A percentile compares a stretch with the other conserved stretches of the same genome.
phyloP scores from a whole-genome alignment of 2,797 vertebrate genomes.

The Alca torda region DNA sequence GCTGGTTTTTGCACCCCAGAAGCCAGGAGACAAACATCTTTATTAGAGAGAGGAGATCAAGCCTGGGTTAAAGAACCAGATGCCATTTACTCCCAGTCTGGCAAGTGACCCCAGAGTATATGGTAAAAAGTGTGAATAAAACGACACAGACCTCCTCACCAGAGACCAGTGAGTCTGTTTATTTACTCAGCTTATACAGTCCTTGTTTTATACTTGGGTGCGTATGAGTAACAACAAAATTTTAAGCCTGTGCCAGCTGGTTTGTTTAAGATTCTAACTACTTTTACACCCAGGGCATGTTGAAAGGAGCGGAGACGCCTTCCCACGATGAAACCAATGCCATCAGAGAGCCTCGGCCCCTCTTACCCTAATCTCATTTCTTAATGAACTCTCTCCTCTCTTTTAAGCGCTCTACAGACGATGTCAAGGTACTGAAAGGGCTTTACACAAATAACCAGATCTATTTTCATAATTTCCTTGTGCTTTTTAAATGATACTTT shows the following conservation, averaged over 20 bases:
- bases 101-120: conserved; percentile 21
- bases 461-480: background rate
- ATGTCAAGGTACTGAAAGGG: background rate
- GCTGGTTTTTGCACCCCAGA: background rate
- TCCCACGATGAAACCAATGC: background rate
- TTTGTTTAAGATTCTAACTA: conserved; percentile 26
- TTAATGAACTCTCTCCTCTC: background rate
- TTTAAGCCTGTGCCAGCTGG: conserved; percentile 47
- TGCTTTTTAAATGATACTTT: background rate
- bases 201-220: conserved; percentile 62
- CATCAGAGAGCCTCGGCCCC: background rate
- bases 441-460: background rate
- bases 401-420: background rate
- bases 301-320: conserved; percentile 3
- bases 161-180: conserved; percentile 49
- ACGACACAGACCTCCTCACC: conserved; percentile 35
- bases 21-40: background rate
- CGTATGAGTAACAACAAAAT: conserved; percentile 56
- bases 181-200: conserved; percentile 55
- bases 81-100: conserved; percentile 53
- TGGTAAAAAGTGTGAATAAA: conserved; percentile 61
- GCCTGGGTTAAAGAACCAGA: conserved; percentile 22
- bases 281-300: conserved; percentile 3
- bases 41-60: background rate
- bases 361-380: background rate